Percentiles rank a stretch among this genome's conserved stretches.
Conservation (phyloP, 1,140 invertebrate species). For the Trichogramma pretiosum region DNA sequence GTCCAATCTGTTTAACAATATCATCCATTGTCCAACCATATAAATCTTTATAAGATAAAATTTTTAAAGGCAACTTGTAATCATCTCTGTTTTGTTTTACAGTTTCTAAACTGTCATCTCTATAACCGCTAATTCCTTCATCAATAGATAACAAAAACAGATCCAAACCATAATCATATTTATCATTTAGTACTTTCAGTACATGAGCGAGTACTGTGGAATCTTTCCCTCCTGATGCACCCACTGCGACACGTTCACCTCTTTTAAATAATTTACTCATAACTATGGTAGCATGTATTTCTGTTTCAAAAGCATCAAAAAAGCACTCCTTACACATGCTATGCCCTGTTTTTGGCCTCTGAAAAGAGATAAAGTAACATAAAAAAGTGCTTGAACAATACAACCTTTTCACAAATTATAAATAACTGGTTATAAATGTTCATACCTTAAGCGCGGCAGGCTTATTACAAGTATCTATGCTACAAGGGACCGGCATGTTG, state of each 20-base stretch:
- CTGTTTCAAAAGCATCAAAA: constrained; percentile 87
- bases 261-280: constrained; percentile 74
- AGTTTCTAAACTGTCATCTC: constrained; percentile 96
- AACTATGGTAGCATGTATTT: constrained; percentile 91
- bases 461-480: neutral
- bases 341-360: constrained; percentile 86
- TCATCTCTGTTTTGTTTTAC: constrained; percentile 90
- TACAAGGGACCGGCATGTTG: constrained; percentile 15
- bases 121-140: constrained; percentile 83
- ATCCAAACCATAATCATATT: constrained; percentile 85
- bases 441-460: constrained; percentile 14
- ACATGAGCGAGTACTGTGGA: constrained; percentile 94
- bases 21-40: constrained; percentile 99
- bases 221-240: constrained; percentile 97
- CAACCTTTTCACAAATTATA: neutral
- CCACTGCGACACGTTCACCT: constrained; percentile 87
- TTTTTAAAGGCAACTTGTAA: constrained; percentile 89
- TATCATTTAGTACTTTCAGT: constrained; percentile 84
- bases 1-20: constrained; percentile 90
- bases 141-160: constrained; percentile 93
- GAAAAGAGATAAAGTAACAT: constrained; percentile 26
- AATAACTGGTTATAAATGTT: neutral
- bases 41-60: constrained; percentile 94
- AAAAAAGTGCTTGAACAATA: neutral
- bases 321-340: constrained; percentile 93